Evolutionary conservation across 2,888 invertebrate genomes (phyloP).

Genomic region (Prosopocoilus inquinatus): DNA sequence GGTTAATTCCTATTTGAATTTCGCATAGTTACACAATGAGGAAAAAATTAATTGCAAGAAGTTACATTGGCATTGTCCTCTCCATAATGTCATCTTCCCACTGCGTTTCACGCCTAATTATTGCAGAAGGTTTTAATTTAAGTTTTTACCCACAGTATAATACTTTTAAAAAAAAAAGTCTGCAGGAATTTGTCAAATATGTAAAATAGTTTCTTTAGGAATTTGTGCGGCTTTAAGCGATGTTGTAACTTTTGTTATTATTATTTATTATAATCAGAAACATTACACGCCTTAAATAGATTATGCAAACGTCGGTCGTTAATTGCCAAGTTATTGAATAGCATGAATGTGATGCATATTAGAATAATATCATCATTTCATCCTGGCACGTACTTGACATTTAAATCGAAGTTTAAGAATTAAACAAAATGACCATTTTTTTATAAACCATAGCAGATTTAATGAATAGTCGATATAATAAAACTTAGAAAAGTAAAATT

Average conservation of each 20-base stretch:
- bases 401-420: too few relatives aligned
- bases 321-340: too few relatives aligned
- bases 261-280: conserved; percentile 11
- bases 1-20: not conserved
- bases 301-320: conserved; percentile 6
- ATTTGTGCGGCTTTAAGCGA: conserved; percentile 8
- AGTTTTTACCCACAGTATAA: not conserved
- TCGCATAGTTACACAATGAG: not conserved
- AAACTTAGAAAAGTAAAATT: too few relatives aligned
- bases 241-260: conserved; percentile 1
- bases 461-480: too few relatives aligned
- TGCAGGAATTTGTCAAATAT: not conserved
- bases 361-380: too few relatives aligned
- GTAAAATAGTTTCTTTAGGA: conserved; percentile 5
- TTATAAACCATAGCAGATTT: too few relatives aligned
- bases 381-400: too few relatives aligned
- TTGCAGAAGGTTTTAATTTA: not conserved
- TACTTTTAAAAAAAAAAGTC: not conserved
- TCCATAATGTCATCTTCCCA: conserved; percentile 12
- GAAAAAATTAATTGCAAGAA: not conserved
- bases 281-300: conserved; percentile 10
- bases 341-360: too few relatives aligned
- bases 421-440: too few relatives aligned
- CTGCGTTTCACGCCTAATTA: conserved; percentile 14
- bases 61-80: not conserved